These are phyloP conservation scores for Pyrrhosoma nymphula DNA, from an alignment of 2,888 invertebrate species.

Conservation along the genomic window DNA sequence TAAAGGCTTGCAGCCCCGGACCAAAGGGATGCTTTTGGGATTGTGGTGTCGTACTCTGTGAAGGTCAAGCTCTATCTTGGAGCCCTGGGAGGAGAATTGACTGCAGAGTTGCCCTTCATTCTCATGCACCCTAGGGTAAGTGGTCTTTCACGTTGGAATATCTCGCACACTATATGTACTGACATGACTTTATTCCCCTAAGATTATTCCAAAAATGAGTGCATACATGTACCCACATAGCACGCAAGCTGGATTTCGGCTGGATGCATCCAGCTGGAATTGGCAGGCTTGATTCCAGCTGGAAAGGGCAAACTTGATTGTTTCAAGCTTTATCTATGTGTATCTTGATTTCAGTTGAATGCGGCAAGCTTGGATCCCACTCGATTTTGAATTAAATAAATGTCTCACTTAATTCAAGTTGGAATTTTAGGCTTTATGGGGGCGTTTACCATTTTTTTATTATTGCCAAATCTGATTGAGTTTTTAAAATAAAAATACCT, in stretches of 20 bases:
- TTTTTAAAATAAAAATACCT: background rate
- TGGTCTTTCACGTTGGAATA: background rate
- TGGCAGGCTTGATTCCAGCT: too few species aligned
- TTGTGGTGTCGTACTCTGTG: slow-evolving; percentile 96
- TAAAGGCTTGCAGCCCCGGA: slow-evolving; percentile 86
- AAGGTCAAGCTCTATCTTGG: slow-evolving; percentile 97
- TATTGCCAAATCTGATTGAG: too few species aligned
- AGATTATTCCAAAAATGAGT: background rate
- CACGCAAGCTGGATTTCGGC: background rate
- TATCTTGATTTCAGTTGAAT: too few species aligned
- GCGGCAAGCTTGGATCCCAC: too few species aligned
- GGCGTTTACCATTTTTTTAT: too few species aligned
- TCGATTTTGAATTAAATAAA: too few species aligned
- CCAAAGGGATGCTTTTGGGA: slow-evolving; percentile 95
- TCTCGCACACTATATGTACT: background rate
- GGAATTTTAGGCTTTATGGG: too few species aligned
- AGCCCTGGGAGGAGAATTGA: slow-evolving; percentile 94
- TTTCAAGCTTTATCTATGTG: too few species aligned
- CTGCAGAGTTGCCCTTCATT: slow-evolving; percentile 94
- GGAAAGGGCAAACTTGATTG: too few species aligned
- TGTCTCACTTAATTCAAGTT: too few species aligned
- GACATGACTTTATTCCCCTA: background rate
- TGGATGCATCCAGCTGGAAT: too few species aligned
- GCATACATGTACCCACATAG: background rate
- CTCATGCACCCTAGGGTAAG: slow-evolving; percentile 93